Percentiles rank a stretch among this genome's conserved stretches.
Evolutionary conservation across 30 jellyfish, hydroid and myxozoan species (phyloP).

Genomic region (Cassiopea xamachana): DNA sequence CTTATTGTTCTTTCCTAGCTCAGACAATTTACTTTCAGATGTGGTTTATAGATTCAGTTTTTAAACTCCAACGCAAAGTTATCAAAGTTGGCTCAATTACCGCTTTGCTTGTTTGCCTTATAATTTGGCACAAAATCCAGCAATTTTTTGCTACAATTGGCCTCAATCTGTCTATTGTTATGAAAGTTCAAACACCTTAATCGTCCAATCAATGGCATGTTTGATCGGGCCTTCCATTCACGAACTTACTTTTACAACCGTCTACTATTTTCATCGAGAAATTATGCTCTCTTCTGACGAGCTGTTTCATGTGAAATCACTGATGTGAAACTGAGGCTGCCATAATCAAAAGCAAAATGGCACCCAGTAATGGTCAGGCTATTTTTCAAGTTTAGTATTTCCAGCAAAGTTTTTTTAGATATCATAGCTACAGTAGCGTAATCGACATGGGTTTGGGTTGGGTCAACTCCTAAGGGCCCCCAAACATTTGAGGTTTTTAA

Average conservation of each 20-base stretch:
- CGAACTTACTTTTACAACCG: not conserved
- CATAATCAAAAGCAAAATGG: not conserved
- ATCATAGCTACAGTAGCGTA: too few relatives aligned
- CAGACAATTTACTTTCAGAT: too few relatives aligned
- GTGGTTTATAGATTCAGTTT: not conserved
- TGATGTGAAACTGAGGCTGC: not conserved
- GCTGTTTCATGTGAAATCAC: not conserved
- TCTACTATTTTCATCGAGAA: not conserved
- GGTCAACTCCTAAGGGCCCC: too few relatives aligned
- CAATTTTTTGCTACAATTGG: conserved; percentile 13
- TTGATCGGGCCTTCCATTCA: conserved; percentile 7
- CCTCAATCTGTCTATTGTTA: conserved; percentile 8
- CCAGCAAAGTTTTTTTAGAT: too few relatives aligned
- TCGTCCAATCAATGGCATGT: conserved; percentile 18
- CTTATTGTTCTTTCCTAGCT: not conserved
- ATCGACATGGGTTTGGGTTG: too few relatives aligned
- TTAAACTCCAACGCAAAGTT: not conserved
- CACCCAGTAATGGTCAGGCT: not conserved
- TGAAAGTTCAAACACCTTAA: conserved; percentile 14
- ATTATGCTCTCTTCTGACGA: not conserved
- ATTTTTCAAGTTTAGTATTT: too few relatives aligned
- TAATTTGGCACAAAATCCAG: conserved; percentile 11
- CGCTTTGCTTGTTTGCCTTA: not conserved
- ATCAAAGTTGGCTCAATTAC: not conserved
- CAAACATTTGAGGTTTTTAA: too few relatives aligned